These are phyloP conservation scores for Thereva unica DNA, from an alignment of 2,888 invertebrate genomes.

Conservation along the genomic window DNA sequence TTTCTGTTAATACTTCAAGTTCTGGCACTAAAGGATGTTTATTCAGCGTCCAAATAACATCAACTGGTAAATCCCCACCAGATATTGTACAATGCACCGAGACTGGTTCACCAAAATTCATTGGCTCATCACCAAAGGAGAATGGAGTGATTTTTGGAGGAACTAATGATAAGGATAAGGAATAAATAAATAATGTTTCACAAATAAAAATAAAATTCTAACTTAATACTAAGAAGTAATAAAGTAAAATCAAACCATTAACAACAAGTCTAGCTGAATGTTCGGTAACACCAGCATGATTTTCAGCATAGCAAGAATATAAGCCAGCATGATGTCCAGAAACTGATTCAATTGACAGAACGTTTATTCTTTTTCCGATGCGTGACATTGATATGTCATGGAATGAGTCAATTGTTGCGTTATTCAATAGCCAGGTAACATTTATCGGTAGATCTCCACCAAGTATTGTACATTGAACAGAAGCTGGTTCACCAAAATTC, in stretches of 20 bases:
- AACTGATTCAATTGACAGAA: slow-evolving; percentile 63
- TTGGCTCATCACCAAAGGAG: slow-evolving; percentile 73
- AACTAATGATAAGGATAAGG: slow-evolving; percentile 60
- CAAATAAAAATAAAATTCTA: slow-evolving; percentile 23
- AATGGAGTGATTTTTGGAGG: slow-evolving; percentile 67
- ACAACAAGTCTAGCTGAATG: slow-evolving; percentile 65
- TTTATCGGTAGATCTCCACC: slow-evolving; percentile 69
- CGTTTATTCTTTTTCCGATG: slow-evolving; percentile 68
- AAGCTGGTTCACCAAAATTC: slow-evolving; percentile 65
- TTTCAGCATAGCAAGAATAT: slow-evolving; percentile 72
- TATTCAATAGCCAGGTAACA: slow-evolving; percentile 65
- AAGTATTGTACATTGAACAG: slow-evolving; percentile 65
- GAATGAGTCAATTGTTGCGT: slow-evolving; percentile 53
- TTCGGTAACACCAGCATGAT: slow-evolving; percentile 64
- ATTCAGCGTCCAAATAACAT: slow-evolving; percentile 74
- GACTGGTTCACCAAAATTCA: slow-evolving; percentile 70
- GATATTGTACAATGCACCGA: slow-evolving; percentile 68
- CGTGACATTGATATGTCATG: slow-evolving; percentile 62
- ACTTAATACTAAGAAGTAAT: background rate
- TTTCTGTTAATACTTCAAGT: slow-evolving; percentile 54
- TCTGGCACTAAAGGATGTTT: slow-evolving; percentile 57
- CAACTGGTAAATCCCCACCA: slow-evolving; percentile 78
- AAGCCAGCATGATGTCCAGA: slow-evolving; percentile 65
- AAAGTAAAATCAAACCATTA: slow-evolving; percentile 59
- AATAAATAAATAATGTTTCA: slow-evolving; percentile 29